A percentile compares a stretch with the other conserved stretches of the same genome.
Conservation (phyloP, 2,888 invertebrate genomes). For the Drosophila subquinaria region DNA sequence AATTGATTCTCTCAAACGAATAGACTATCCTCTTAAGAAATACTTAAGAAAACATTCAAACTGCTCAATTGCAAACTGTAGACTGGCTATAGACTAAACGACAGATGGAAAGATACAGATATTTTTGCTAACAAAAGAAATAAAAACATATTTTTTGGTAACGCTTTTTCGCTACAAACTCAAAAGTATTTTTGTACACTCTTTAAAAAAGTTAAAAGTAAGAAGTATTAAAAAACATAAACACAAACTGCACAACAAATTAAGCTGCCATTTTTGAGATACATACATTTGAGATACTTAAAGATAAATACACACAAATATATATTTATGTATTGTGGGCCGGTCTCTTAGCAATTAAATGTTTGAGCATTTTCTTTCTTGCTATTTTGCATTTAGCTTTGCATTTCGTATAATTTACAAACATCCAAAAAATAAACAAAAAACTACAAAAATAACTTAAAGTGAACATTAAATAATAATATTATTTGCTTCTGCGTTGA, state of each 20-base stretch:
- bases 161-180: constrained; percentile 38
- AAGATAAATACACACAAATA: constrained; percentile 34
- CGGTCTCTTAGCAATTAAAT: constrained; percentile 53
- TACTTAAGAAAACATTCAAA: constrained; percentile 31
- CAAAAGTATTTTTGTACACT: constrained; percentile 53
- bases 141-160: constrained; percentile 49
- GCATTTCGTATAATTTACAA: constrained; percentile 48
- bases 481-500: constrained; percentile 46
- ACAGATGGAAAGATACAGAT: constrained; percentile 43
- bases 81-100: constrained; percentile 73
- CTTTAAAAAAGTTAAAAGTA: constrained; percentile 19
- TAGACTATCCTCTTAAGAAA: constrained; percentile 43
- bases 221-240: constrained; percentile 15
- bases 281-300: constrained; percentile 27
- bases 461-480: constrained; percentile 11
- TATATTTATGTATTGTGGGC: constrained; percentile 17
- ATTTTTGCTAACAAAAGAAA: constrained; percentile 67
- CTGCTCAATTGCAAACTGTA: constrained; percentile 71
- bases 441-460: constrained; percentile 3
- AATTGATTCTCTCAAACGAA: constrained; percentile 43
- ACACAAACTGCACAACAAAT: constrained; percentile 15
- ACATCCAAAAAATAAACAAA: constrained; percentile 1
- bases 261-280: constrained; percentile 65
- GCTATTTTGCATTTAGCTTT: constrained; percentile 61
- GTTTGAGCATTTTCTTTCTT: constrained; percentile 43